Percentiles rank a stretch among this genome's conserved stretches.
These are phyloP conservation scores for Nansenia antarctica DNA, from an alignment of 2,113 vertebrate genomes.

Conservation along the genomic window DNA sequence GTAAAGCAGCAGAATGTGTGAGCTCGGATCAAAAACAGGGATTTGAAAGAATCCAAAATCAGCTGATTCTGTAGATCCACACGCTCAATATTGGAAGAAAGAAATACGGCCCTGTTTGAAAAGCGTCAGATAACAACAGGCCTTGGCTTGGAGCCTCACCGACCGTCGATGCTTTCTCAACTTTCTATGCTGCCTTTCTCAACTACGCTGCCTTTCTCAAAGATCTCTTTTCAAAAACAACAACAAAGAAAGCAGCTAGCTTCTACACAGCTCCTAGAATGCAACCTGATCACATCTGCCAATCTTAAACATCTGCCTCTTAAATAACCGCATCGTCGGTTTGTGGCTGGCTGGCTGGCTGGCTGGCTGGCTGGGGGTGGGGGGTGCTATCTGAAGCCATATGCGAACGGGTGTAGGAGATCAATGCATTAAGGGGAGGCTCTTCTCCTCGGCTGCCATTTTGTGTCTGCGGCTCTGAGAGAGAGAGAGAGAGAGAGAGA, in stretches of 20 bases:
- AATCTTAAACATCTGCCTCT: background rate
- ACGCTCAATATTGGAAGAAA: constrained; percentile 14
- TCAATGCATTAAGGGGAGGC: constrained; percentile 54
- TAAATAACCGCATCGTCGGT: constrained; percentile 7
- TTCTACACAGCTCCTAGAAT: too few species aligned
- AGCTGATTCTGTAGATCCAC: constrained; percentile 18
- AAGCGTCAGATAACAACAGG: background rate
- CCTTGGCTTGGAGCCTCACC: constrained; percentile 2
- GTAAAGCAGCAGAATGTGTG: background rate
- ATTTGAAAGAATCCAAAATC: background rate
- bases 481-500: constrained; percentile 26
- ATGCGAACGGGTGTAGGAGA: constrained; percentile 60
- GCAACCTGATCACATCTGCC: background rate
- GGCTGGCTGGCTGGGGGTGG: constrained; percentile 27
- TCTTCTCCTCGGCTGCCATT: constrained; percentile 59
- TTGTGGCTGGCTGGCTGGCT: constrained; percentile 16
- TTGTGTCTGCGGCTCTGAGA: constrained; percentile 33
- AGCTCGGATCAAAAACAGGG: background rate
- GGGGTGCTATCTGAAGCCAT: constrained; percentile 50
- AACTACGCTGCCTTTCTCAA: background rate
- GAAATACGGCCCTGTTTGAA: background rate
- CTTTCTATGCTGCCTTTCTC: background rate
- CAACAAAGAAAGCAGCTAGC: too few species aligned
- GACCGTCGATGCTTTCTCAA: background rate
- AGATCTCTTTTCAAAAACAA: too few species aligned